A percentile compares a stretch with the other conserved stretches of the same genome.
Conservation (phyloP, 2,888 invertebrate genomes). For the Ochlodes sylvanus region DNA sequence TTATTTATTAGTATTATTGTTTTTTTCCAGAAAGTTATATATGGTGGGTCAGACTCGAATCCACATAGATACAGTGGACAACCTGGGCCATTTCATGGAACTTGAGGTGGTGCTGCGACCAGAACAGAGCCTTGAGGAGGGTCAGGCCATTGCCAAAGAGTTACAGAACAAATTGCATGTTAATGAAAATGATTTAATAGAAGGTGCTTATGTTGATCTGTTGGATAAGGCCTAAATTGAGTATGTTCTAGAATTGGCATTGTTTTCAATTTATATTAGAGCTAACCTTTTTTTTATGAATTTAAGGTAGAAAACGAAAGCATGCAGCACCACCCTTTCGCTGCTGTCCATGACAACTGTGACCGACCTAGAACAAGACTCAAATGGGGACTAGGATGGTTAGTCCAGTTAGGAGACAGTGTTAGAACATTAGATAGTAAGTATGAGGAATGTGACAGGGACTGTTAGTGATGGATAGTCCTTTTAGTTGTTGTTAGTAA, state of each 20-base stretch:
- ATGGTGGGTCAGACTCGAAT: constrained; percentile 93
- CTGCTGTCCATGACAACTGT: no score
- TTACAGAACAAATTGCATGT: constrained; percentile 89
- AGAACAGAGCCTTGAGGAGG: constrained; percentile 88
- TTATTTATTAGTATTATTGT: no score
- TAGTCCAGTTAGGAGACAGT: no score
- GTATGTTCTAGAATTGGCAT: not conserved
- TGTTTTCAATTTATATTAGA: not conserved
- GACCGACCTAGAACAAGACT: no score
- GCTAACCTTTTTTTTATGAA: no score
- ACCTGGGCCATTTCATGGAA: constrained; percentile 93
- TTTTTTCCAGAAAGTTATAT: constrained; percentile 87
- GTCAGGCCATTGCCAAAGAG: constrained; percentile 88
- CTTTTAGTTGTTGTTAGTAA: no score
- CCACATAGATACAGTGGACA: constrained; percentile 94
- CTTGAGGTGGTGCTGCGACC: constrained; percentile 91
- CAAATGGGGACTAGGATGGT: no score
- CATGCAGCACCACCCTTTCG: no score
- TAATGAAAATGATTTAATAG: constrained; percentile 85
- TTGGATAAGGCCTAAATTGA: constrained; percentile 58
- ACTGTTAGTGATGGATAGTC: no score
- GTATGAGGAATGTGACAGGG: no score
- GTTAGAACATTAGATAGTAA: no score
- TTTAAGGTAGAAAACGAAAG: no score
- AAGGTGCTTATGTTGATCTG: constrained; percentile 91